Conservation (phyloP, 2,113 vertebrate species). For the Zosterops japonicus region DNA sequence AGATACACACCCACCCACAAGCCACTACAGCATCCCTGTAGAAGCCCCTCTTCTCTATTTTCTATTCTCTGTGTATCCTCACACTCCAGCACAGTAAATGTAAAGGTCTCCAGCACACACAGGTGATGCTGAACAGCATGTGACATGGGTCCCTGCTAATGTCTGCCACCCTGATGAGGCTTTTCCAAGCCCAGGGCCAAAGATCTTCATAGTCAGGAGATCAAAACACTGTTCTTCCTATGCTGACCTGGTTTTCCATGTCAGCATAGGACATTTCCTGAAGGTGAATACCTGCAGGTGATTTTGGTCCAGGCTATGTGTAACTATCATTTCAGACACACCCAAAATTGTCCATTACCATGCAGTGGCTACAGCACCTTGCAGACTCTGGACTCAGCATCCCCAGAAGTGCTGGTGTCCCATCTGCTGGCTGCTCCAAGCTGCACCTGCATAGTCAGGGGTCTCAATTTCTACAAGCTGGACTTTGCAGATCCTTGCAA, state of each 20-base stretch:
- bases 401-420: neutral
- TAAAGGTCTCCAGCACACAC: neutral
- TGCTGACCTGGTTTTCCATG: neutral
- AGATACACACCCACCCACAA: neutral
- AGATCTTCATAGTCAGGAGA: neutral
- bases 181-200: neutral
- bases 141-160: neutral
- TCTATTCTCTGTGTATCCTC: neutral
- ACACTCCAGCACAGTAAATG: neutral
- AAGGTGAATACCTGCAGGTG: neutral
- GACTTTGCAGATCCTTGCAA: neutral
- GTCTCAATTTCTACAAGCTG: neutral
- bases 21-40: neutral
- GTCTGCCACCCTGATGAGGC: neutral
- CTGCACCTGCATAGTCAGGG: neutral
- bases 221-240: neutral
- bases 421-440: neutral
- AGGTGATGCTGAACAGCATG: neutral
- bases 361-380: neutral
- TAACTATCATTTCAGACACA: neutral
- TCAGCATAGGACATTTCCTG: neutral
- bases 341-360: neutral
- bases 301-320: neutral
- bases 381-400: neutral
- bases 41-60: neutral